These are phyloP conservation scores for Clupea harengus DNA, from an alignment of 2,113 vertebrate species.

Conservation along the genomic window DNA sequence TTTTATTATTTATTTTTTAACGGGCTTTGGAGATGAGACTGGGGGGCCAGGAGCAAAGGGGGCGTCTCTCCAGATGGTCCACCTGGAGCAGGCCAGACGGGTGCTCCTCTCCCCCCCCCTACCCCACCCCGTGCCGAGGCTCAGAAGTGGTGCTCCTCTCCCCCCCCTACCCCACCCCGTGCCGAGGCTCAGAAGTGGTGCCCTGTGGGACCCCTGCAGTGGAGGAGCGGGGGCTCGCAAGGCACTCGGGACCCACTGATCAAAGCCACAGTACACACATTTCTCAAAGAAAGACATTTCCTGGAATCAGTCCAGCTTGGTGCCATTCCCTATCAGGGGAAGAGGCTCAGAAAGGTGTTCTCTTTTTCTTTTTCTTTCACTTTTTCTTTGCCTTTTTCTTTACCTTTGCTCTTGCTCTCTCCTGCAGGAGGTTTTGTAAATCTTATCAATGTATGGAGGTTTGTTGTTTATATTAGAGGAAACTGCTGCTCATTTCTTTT, in stretches of 20 bases:
- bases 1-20: neutral
- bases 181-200: slow-evolving; percentile 39
- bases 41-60: slow-evolving; percentile 32
- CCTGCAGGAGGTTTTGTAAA: neutral
- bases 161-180: neutral
- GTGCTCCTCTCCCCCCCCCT: slow-evolving; percentile 38
- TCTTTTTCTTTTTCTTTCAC: neutral
- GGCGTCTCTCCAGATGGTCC: slow-evolving; percentile 61
- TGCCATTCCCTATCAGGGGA: neutral
- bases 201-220: slow-evolving; percentile 39
- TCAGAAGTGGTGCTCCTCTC: too few relatives aligned
- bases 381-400: neutral
- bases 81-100: slow-evolving; percentile 50
- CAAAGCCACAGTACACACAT: slow-evolving; percentile 25
- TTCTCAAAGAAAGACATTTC: slow-evolving; percentile 16
- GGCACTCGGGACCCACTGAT: slow-evolving; percentile 24
- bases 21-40: slow-evolving; percentile 42
- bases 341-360: neutral
- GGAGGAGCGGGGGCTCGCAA: neutral
- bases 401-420: neutral
- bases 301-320: neutral
- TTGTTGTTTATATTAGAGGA: neutral
- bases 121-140: too few relatives aligned
- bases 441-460: neutral
- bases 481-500: neutral